Percentiles rank a stretch among this genome's conserved stretches.
phyloP scores from a whole-genome alignment of 37 sponge, comb jelly and placozoan species.

The Haliclona indistincta region DNA sequence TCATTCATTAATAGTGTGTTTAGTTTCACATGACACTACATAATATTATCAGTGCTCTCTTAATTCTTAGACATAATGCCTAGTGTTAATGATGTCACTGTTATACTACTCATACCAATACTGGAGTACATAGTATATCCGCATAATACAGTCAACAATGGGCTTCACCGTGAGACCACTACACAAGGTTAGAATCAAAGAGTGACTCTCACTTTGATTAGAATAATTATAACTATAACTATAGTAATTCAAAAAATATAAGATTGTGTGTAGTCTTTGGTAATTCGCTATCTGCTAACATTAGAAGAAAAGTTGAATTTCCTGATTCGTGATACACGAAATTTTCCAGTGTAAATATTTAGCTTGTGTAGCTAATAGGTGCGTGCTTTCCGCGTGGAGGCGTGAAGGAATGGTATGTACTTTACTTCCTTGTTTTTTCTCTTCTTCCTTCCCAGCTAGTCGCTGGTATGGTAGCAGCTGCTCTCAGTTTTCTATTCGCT shows the following conservation, averaged over 20 bases:
- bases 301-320: no score
- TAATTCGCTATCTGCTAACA: no score
- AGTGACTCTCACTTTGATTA: background rate
- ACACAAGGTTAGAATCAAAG: constrained; percentile 46
- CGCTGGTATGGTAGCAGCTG: constrained; percentile 64
- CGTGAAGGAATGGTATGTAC: no score
- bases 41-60: background rate
- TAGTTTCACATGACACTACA: no score
- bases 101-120: constrained; percentile 56
- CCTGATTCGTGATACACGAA: no score
- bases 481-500: constrained; percentile 63
- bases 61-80: constrained; percentile 70
- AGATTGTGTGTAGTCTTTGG: no score
- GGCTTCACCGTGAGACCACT: constrained; percentile 32
- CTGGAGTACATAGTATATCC: constrained; percentile 72
- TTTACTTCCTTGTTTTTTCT: background rate
- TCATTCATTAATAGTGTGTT: no score
- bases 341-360: no score
- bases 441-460: constrained; percentile 30
- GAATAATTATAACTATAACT: no score
- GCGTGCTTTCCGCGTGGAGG: background rate
- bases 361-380: no score
- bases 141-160: constrained; percentile 54
- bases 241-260: no score
- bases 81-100: constrained; percentile 65